Percentiles rank a stretch among this genome's conserved stretches.
Evolutionary conservation across 1,140 invertebrate genomes (phyloP).

Genomic region (Drosophila burlai): DNA sequence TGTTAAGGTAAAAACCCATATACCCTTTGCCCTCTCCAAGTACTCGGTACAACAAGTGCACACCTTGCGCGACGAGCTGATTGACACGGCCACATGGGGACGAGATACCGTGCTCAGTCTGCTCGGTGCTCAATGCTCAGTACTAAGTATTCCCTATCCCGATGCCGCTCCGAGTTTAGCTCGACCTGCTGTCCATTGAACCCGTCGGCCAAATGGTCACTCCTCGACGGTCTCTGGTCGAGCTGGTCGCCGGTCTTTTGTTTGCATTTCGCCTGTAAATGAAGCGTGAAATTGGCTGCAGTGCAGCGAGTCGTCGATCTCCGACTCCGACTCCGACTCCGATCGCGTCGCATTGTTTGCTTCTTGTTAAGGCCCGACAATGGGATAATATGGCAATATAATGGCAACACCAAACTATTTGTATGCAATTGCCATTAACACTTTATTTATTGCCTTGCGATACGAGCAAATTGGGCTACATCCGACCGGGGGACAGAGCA

Average conservation of each 20-base stretch:
- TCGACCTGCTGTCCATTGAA: conserved; percentile 73
- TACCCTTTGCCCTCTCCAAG: background rate
- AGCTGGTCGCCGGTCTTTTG: conserved; percentile 61
- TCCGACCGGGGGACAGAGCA: background rate
- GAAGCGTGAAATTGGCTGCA: conserved; percentile 84
- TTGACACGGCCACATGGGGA: conserved; percentile 82
- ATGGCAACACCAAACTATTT: conserved; percentile 83
- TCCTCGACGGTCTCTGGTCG: conserved; percentile 34
- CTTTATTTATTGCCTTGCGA: conserved; percentile 78
- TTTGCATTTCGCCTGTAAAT: conserved; percentile 81
- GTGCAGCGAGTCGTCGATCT: conserved; percentile 66
- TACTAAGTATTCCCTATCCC: conserved; percentile 28
- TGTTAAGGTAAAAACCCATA: background rate
- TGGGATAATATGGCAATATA: conserved; percentile 74
- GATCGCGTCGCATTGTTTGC: conserved; percentile 77
- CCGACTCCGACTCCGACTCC: conserved; percentile 27
- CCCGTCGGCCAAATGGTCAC: conserved; percentile 67
- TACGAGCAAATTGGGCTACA: conserved; percentile 28
- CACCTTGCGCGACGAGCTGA: conserved; percentile 82
- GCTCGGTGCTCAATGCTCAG: conserved; percentile 1
- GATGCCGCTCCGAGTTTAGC: conserved; percentile 3
- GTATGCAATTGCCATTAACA: conserved; percentile 84
- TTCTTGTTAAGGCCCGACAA: conserved; percentile 77
- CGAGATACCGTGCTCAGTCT: conserved; percentile 35
- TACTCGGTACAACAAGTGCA: conserved; percentile 56